Evolutionary conservation across 2,113 vertebrate genomes (phyloP).

Genomic region (Megaceryle torquata): DNA sequence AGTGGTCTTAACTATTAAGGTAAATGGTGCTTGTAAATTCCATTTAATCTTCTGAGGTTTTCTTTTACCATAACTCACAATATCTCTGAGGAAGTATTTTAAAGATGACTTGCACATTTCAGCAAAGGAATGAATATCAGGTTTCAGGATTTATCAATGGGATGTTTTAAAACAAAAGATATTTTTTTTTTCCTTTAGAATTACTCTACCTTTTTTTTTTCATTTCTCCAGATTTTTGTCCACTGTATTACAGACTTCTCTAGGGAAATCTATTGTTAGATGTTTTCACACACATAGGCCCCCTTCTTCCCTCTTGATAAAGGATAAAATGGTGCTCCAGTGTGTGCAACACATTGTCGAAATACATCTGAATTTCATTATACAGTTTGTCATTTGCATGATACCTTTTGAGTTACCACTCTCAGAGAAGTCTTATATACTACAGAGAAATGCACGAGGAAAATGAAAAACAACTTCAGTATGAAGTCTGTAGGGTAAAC

Average conservation of each 20-base stretch:
- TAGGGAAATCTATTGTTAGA: constrained; percentile 59
- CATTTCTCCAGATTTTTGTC: constrained; percentile 27
- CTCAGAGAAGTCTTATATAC: constrained; percentile 31
- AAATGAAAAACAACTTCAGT: constrained; percentile 54
- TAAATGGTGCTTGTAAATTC: constrained; percentile 64
- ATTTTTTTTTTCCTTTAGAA: constrained; percentile 43
- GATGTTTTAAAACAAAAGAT: constrained; percentile 47
- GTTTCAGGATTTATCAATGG: constrained; percentile 43
- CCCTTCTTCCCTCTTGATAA: constrained; percentile 41
- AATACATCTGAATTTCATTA: constrained; percentile 63
- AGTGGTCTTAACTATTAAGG: constrained; percentile 30
- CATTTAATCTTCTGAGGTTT: constrained; percentile 52
- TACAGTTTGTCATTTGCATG: constrained; percentile 64
- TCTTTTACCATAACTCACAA: constrained; percentile 1
- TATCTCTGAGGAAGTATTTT: constrained; percentile 52
- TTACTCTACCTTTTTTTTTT: constrained; percentile 61
- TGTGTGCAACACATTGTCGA: constrained; percentile 43
- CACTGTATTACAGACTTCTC: constrained; percentile 47
- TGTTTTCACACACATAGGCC: constrained; percentile 19
- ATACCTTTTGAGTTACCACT: constrained; percentile 57
- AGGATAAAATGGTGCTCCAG: constrained; percentile 38
- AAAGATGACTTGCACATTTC: constrained; percentile 37
- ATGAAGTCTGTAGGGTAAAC: constrained; percentile 17
- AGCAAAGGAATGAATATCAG: constrained; percentile 18
- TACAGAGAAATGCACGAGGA: constrained; percentile 39